These are phyloP conservation scores for Chelidonichthys spinosus DNA, from an alignment of 2,797 vertebrate species.

Conservation along the genomic window DNA sequence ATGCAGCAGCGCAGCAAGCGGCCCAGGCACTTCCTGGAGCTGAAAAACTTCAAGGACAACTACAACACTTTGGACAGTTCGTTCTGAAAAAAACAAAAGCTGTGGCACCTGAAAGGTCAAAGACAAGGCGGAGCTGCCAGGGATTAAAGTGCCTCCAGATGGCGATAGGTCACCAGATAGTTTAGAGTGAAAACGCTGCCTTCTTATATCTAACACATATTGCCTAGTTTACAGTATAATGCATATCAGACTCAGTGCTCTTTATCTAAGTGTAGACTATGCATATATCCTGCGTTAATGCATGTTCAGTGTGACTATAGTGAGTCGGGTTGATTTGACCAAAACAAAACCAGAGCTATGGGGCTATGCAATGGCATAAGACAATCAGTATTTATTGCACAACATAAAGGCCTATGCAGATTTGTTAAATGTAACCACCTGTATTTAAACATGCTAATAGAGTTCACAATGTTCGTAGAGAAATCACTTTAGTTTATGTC, in stretches of 20 bases:
- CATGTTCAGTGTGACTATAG: slow-evolving; percentile 27
- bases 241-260: slow-evolving; percentile 54
- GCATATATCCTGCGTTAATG: slow-evolving; percentile 38
- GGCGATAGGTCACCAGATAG: background rate
- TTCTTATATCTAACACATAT: slow-evolving; percentile 37
- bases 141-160: slow-evolving; percentile 50
- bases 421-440: slow-evolving; percentile 29
- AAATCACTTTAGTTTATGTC: slow-evolving; percentile 15
- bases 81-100: slow-evolving; percentile 83
- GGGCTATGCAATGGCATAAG: slow-evolving; percentile 66
- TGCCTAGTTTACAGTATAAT: slow-evolving; percentile 46
- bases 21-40: slow-evolving; percentile 94
- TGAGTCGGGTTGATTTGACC: slow-evolving; percentile 67
- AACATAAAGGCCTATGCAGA: slow-evolving; percentile 65
- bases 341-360: slow-evolving; percentile 53
- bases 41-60: slow-evolving; percentile 99
- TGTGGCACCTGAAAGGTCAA: background rate
- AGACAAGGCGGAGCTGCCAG: slow-evolving; percentile 22
- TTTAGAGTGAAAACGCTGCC: slow-evolving; percentile 62
- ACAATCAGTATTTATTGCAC: slow-evolving; percentile 82
- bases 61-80: slow-evolving; percentile 97
- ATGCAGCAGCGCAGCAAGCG: slow-evolving; percentile 93
- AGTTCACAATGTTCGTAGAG: slow-evolving; percentile 13
- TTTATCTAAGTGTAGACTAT: slow-evolving; percentile 42
- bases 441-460: slow-evolving; percentile 44